Conservation (phyloP, 2,888 invertebrate genomes). For the Dinocampus coccinellae region DNA sequence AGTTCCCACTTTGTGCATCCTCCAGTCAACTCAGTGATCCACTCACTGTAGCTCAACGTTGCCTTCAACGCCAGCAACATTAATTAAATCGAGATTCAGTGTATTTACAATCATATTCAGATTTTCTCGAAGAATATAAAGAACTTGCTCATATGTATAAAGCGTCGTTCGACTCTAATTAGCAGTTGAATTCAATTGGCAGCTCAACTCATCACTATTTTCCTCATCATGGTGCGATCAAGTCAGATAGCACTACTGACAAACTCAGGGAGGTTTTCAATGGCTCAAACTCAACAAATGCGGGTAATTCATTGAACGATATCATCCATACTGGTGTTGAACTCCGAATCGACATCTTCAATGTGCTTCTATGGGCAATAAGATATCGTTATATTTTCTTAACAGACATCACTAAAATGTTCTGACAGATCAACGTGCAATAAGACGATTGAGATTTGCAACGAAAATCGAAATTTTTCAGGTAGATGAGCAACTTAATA, state of each 20-base stretch:
- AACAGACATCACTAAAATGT: slow-evolving; percentile 29
- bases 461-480: too few species aligned
- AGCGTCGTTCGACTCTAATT: slow-evolving; percentile 18
- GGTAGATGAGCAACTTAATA: too few species aligned
- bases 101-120: too few species aligned
- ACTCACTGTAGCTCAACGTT: too few species aligned
- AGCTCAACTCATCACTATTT: slow-evolving; percentile 15
- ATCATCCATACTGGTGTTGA: slow-evolving; percentile 21
- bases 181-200: slow-evolving; percentile 19
- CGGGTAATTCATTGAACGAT: slow-evolving; percentile 26
- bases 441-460: not conserved
- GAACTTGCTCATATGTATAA: not conserved
- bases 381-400: slow-evolving; percentile 16
- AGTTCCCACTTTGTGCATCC: too few species aligned
- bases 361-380: slow-evolving; percentile 17
- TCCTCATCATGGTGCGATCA: slow-evolving; percentile 28
- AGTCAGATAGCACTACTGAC: not conserved
- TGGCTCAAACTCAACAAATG: not conserved
- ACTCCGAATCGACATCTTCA: slow-evolving; percentile 18
- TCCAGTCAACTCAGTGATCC: too few species aligned
- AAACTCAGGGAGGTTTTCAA: slow-evolving; percentile 35
- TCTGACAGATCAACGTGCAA: slow-evolving; percentile 22
- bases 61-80: too few species aligned
- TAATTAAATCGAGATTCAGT: too few species aligned
- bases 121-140: not conserved